These are phyloP conservation scores for Ameiurus melas DNA, from an alignment of 2,113 vertebrate genomes.

Conservation along the genomic window DNA sequence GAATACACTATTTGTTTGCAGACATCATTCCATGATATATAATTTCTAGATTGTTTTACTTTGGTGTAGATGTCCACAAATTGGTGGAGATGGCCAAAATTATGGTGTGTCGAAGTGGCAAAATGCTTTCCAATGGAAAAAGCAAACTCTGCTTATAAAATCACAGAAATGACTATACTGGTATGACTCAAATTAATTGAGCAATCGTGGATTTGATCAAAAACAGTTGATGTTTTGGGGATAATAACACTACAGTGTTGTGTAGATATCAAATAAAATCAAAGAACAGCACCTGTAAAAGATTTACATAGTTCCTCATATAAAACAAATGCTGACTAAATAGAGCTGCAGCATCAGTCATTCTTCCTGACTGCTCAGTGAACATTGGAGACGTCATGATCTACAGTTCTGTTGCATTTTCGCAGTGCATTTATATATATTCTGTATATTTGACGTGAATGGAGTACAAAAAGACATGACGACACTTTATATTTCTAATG, in stretches of 20 bases:
- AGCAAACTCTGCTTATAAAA: background rate
- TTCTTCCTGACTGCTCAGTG: background rate
- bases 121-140: background rate
- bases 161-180: background rate
- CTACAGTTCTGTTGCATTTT: background rate
- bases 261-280: background rate
- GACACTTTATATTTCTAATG: background rate
- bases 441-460: background rate
- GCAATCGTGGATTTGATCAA: background rate
- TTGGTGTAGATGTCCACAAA: background rate
- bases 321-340: background rate
- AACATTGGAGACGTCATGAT: background rate
- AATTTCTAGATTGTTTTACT: background rate
- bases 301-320: background rate
- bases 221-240: background rate
- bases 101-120: background rate
- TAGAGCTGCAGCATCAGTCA: background rate
- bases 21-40: background rate
- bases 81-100: background rate
- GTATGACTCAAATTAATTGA: background rate
- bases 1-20: background rate
- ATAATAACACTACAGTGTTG: background rate
- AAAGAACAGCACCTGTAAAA: background rate
- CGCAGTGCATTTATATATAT: no score
- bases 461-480: background rate